Percentiles rank a stretch among this genome's conserved stretches.
Evolutionary conservation across 2,888 invertebrate genomes (phyloP).

Genomic region (Sthenelais limicola): DNA sequence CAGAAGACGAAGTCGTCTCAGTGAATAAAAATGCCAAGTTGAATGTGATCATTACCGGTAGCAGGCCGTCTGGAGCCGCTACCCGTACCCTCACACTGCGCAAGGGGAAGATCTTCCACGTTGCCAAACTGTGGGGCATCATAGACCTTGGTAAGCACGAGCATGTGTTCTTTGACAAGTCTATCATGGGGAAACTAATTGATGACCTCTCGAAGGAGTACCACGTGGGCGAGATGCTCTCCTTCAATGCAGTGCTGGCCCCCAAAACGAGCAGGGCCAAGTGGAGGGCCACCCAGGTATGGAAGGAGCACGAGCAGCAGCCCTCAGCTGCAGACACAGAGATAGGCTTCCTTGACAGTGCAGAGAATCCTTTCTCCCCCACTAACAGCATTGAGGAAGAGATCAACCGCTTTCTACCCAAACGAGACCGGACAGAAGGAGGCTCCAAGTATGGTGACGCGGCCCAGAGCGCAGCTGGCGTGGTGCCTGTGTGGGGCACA

Average conservation of each 20-base stretch:
- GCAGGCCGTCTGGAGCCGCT: slow-evolving; percentile 56
- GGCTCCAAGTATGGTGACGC: slow-evolving; percentile 64
- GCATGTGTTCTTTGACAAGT: slow-evolving; percentile 73
- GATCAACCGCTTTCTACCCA: slow-evolving; percentile 60
- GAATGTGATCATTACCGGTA: slow-evolving; percentile 71
- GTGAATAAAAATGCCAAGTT: slow-evolving; percentile 69
- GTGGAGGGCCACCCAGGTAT: slow-evolving; percentile 71
- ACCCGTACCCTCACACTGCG: slow-evolving; percentile 61
- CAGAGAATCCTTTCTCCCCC: slow-evolving; percentile 53
- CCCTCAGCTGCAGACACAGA: slow-evolving; percentile 61
- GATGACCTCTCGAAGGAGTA: slow-evolving; percentile 71
- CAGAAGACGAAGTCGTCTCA: slow-evolving; percentile 67
- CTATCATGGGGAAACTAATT: slow-evolving; percentile 66
- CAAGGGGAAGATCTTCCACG: slow-evolving; percentile 71
- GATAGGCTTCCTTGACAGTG: slow-evolving; percentile 41
- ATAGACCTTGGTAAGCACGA: slow-evolving; percentile 73
- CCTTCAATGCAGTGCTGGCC: slow-evolving; percentile 72
- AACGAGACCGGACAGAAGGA: slow-evolving; percentile 62
- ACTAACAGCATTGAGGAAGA: slow-evolving; percentile 69
- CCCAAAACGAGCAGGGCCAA: slow-evolving; percentile 72
- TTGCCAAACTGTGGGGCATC: slow-evolving; percentile 73
- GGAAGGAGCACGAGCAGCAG: slow-evolving; percentile 70
- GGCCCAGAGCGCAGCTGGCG: slow-evolving; percentile 69
- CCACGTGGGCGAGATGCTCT: slow-evolving; percentile 69
- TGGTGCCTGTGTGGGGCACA: slow-evolving; percentile 70